These are phyloP conservation scores for Netelia fuscicornis DNA, from an alignment of 2,888 invertebrate genomes.

Conservation along the genomic window DNA sequence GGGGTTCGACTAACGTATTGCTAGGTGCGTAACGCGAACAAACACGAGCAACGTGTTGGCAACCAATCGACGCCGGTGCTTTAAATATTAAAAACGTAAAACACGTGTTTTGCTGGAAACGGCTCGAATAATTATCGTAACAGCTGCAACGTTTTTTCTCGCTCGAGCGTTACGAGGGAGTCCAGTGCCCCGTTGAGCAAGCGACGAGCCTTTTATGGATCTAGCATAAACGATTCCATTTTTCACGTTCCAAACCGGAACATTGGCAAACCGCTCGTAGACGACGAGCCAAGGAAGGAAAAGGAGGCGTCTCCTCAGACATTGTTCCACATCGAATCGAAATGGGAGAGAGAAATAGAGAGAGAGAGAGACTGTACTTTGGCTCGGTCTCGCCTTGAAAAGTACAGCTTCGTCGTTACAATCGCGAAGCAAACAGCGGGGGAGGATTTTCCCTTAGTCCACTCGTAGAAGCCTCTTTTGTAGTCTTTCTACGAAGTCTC, in stretches of 20 bases:
- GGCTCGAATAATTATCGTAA: too few species aligned
- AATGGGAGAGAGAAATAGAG: neutral
- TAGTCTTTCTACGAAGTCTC: neutral
- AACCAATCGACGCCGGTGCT: neutral
- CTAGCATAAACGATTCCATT: neutral
- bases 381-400: conserved; percentile 24
- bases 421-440: neutral
- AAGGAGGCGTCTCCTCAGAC: conserved; percentile 34
- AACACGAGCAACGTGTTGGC: neutral
- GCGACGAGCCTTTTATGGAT: neutral
- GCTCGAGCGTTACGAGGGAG: too few species aligned
- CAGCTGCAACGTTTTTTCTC: too few species aligned
- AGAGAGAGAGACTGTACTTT: neutral
- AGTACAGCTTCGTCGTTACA: conserved; percentile 32
- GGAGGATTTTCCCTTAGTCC: conserved; percentile 3
- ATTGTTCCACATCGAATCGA: conserved; percentile 40
- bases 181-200: neutral
- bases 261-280: conserved; percentile 13
- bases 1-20: neutral
- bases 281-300: conserved; percentile 31
- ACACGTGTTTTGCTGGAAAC: too few species aligned
- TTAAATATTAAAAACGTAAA: too few species aligned
- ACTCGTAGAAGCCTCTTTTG: conserved; percentile 19
- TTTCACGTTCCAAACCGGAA: conserved; percentile 20
- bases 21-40: neutral